A percentile compares a stretch with the other conserved stretches of the same genome.
Evolutionary conservation across 2,888 invertebrate species (phyloP).

Genomic region (Corbicula japonica): DNA sequence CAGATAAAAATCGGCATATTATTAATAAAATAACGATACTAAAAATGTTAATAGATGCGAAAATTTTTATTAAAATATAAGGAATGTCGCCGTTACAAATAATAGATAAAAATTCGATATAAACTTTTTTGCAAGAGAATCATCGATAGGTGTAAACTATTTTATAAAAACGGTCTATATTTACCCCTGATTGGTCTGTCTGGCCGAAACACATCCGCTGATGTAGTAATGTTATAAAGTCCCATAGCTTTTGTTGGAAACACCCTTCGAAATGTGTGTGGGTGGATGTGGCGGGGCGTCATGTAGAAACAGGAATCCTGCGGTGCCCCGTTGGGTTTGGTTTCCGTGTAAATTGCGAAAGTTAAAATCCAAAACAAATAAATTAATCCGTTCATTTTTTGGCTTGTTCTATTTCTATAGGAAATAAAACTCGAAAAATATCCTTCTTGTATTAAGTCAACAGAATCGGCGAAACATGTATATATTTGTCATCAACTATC

Average conservation of each 20-base stretch:
- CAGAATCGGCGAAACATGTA: not conserved
- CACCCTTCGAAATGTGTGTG: constrained; percentile 65
- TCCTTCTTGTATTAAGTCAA: not conserved
- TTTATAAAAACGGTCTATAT: too few species aligned
- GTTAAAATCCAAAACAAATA: constrained; percentile 43
- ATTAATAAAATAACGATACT: too few species aligned
- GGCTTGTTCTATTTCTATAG: not conserved
- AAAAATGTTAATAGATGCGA: too few species aligned
- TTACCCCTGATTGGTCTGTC: constrained; percentile 63
- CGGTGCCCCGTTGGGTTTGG: constrained; percentile 68
- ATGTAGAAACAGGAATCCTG: constrained; percentile 71
- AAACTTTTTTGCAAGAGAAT: too few species aligned
- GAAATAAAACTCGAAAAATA: not conserved
- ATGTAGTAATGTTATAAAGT: constrained; percentile 65
- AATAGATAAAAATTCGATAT: too few species aligned
- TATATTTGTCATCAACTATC: not conserved
- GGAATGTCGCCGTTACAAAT: too few species aligned
- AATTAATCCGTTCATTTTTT: constrained; percentile 28
- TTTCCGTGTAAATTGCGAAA: constrained; percentile 10
- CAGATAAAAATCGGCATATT: too few species aligned
- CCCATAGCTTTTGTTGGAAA: constrained; percentile 62
- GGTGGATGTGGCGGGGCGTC: constrained; percentile 74
- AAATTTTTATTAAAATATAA: too few species aligned
- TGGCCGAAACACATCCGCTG: constrained; percentile 60
- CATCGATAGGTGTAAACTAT: too few species aligned